phyloP scores from a whole-genome alignment of 23 tunicate genomes.

The Styela clava region DNA sequence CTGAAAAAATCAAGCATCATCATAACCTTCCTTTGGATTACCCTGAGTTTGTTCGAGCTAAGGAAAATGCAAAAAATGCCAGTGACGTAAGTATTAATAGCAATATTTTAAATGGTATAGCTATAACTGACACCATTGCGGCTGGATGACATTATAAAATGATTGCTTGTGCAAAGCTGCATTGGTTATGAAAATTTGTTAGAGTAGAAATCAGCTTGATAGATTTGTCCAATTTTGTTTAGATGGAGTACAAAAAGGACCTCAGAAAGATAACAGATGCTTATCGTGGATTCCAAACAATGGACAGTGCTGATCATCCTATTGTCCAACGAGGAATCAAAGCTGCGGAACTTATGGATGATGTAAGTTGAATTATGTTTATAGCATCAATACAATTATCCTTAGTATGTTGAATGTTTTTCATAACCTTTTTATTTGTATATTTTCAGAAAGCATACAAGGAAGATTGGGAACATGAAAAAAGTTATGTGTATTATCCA shows the following conservation, averaged over 20 bases:
- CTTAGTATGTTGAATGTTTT: neutral
- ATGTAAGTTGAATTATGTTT: neutral
- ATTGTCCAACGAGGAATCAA: slow-evolving; percentile 68
- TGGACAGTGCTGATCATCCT: slow-evolving; percentile 81
- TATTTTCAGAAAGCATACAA: slow-evolving; percentile 47
- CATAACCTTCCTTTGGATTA: slow-evolving; percentile 49
- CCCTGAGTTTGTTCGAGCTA: slow-evolving; percentile 89
- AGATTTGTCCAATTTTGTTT: too few relatives aligned
- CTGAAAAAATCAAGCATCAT: slow-evolving; percentile 22
- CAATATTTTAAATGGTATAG: neutral
- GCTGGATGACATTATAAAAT: too few relatives aligned
- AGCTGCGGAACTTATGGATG: slow-evolving; percentile 51
- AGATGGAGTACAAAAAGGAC: slow-evolving; percentile 71
- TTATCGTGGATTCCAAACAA: slow-evolving; percentile 78
- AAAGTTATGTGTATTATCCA: slow-evolving; percentile 76
- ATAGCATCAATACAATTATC: neutral
- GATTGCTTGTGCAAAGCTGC: too few relatives aligned
- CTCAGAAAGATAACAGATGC: slow-evolving; percentile 50
- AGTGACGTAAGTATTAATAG: slow-evolving; percentile 51
- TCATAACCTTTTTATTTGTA: neutral
- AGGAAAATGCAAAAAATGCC: slow-evolving; percentile 70
- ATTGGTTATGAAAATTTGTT: too few relatives aligned
- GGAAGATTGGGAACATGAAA: slow-evolving; percentile 37
- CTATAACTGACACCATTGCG: too few relatives aligned
- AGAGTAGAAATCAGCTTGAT: too few relatives aligned